phyloP scores from a whole-genome alignment of 1,140 invertebrate species.

The Lycorma delicatula region DNA sequence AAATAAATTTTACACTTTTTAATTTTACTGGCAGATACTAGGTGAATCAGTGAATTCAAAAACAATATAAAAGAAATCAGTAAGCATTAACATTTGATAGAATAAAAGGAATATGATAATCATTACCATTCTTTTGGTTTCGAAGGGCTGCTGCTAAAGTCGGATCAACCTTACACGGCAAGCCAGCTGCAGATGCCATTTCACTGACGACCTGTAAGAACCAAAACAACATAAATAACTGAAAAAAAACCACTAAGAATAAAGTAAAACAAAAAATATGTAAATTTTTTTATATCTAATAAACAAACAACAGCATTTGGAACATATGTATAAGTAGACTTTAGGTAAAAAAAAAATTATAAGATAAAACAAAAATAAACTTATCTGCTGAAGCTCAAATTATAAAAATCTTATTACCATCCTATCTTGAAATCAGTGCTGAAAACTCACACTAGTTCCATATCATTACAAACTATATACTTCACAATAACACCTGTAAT shows the following conservation, averaged over 20 bases:
- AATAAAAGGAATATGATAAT: not conserved
- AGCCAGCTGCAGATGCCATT: slow-evolving; percentile 92
- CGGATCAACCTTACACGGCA: slow-evolving; percentile 90
- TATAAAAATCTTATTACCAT: no score
- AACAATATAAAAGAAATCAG: not conserved
- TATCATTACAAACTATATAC: no score
- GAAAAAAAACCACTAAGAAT: not conserved
- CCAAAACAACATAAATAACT: not conserved
- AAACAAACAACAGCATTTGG: not conserved
- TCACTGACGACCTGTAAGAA: slow-evolving; percentile 71
- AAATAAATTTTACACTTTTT: no score
- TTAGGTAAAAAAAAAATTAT: no score
- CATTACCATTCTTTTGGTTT: slow-evolving; percentile 71
- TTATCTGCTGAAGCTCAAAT: no score
- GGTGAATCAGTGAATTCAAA: not conserved
- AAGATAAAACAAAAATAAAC: no score
- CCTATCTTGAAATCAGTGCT: no score
- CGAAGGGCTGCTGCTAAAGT: slow-evolving; percentile 80
- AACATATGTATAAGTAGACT: no score
- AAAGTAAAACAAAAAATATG: not conserved
- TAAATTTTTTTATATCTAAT: no score
- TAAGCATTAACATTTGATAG: not conserved
- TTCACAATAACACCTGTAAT: no score
- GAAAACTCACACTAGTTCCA: no score
- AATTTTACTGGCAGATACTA: no score